Evolutionary conservation across 2,797 vertebrate genomes (phyloP), one percentile per base, ranked within the genome.

Genomic region (Gadopsis marmoratus): DNA sequence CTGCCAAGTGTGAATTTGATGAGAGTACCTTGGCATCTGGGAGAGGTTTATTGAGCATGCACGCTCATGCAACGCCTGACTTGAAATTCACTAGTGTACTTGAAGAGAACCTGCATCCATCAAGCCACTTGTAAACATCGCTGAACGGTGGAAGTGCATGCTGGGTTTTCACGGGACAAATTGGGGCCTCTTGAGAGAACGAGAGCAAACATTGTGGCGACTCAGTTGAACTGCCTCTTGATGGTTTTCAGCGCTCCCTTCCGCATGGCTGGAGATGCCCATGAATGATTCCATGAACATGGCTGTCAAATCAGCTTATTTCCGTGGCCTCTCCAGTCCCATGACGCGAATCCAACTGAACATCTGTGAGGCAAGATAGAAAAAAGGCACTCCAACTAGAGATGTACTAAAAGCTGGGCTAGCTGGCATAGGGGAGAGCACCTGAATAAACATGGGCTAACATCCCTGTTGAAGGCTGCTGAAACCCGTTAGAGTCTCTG

Each of bases 91-190:
- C 45, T 37, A 8, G 56, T 37, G 66, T 48, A 16, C 63, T 51
- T 26, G 2, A 78, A 54, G 47, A 58, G 54, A 39, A 78, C 68
- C 73, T 59, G 56, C 54, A 82, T 71, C 77, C 67, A 78, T 76
- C 84, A 69, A 2, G 37, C 43, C 39, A 53, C 78, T 79, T 51
- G 51, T 68, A 61, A 82, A 86, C 79, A 67, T 72, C 9, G 54
- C 71, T 16, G 61, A 60, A 66, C 2, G 17, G 33, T 37, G 19
- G 23, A 43, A 45, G 76, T 14, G 72, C 55, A 58, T 2, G 70
- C 55, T 50, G 45, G 60, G 50, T 21, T 78, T 75, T 70, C 47
- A 31, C 53, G 43, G 33, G 9, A 53, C 39, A 65, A 81, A 84
- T 79, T 48, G 64, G 19, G n/a, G 33, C 51, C 62, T 56, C 66